Conservation (phyloP, 2,113 vertebrate species). For the Siniperca knerii region DNA sequence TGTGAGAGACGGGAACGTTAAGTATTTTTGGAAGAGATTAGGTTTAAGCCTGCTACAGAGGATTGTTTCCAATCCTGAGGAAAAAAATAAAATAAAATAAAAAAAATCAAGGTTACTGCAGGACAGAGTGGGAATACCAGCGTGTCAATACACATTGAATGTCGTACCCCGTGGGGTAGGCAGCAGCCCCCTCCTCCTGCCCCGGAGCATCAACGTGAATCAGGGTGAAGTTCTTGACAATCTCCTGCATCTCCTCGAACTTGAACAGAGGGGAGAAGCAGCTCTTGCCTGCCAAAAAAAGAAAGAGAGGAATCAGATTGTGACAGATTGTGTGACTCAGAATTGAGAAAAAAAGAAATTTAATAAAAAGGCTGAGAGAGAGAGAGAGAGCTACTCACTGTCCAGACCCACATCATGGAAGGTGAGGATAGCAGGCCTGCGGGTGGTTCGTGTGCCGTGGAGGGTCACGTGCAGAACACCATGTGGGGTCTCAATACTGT, state of each 20-base stretch:
- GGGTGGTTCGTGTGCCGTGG: slow-evolving; percentile 88
- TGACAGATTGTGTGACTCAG: background rate
- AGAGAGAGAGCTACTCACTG: slow-evolving; percentile 81
- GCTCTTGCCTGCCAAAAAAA: slow-evolving; percentile 87
- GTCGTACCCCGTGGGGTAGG: slow-evolving; percentile 87
- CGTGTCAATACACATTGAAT: background rate
- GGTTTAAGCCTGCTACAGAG: slow-evolving; percentile 41
- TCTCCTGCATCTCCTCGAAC: slow-evolving; percentile 94
- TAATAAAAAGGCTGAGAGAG: background rate
- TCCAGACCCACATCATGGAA: slow-evolving; percentile 93
- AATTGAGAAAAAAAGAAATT: background rate
- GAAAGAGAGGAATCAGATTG: background rate
- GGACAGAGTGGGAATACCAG: background rate
- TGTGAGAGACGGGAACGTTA: slow-evolving; percentile 23
- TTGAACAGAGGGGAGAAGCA: slow-evolving; percentile 91
- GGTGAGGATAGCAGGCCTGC: slow-evolving; percentile 92
- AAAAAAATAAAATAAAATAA: background rate
- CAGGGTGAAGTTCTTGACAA: slow-evolving; percentile 93
- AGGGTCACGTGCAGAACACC: slow-evolving; percentile 90
- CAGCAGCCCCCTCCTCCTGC: slow-evolving; percentile 89
- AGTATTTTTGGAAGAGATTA: slow-evolving; percentile 64
- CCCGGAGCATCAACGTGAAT: slow-evolving; percentile 92
- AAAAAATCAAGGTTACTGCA: background rate
- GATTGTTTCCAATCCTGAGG: slow-evolving; percentile 36
- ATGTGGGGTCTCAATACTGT: slow-evolving; percentile 91